Conservation (phyloP, 2,113 vertebrate genomes). For the Dascyllus trimaculatus region DNA sequence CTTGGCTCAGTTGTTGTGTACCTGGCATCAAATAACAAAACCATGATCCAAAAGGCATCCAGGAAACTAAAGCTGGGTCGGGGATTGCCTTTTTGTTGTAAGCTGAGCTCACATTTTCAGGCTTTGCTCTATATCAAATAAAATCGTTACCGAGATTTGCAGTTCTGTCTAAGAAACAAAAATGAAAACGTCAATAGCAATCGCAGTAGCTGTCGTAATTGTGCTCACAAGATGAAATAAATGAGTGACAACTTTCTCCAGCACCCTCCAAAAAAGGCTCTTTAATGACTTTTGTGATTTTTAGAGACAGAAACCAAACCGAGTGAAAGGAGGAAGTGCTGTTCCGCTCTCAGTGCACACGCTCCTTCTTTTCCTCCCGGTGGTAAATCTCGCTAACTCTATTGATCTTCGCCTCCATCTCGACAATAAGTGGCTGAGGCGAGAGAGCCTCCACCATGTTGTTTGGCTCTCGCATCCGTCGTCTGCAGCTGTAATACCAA, state of each 20-base stretch:
- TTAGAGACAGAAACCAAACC: conserved; percentile 1
- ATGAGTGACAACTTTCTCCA: neutral
- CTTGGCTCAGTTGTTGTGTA: too few relatives aligned
- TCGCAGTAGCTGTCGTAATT: too few relatives aligned
- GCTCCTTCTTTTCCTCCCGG: conserved; percentile 15
- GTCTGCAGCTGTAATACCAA: conserved; percentile 38
- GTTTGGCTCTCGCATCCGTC: conserved; percentile 40
- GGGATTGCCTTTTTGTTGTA: too few relatives aligned
- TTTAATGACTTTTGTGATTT: conserved; percentile 17
- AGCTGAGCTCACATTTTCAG: too few relatives aligned
- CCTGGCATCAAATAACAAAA: too few relatives aligned
- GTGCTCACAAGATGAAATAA: neutral
- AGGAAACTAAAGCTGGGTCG: too few relatives aligned
- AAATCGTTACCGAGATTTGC: too few relatives aligned
- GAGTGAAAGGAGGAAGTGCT: conserved; percentile 9
- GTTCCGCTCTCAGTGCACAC: conserved; percentile 17
- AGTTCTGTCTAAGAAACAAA: too few relatives aligned
- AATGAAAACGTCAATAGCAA: too few relatives aligned
- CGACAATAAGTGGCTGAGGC: conserved; percentile 50
- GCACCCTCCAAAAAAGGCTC: neutral
- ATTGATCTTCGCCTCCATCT: conserved; percentile 65
- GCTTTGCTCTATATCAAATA: too few relatives aligned
- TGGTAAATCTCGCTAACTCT: conserved; percentile 63
- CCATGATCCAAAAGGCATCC: too few relatives aligned
- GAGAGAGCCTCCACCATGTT: conserved; percentile 46